Base-by-base conservation (phyloP, 2,888 invertebrate genomes). In the Cheilosia soror region DNA sequence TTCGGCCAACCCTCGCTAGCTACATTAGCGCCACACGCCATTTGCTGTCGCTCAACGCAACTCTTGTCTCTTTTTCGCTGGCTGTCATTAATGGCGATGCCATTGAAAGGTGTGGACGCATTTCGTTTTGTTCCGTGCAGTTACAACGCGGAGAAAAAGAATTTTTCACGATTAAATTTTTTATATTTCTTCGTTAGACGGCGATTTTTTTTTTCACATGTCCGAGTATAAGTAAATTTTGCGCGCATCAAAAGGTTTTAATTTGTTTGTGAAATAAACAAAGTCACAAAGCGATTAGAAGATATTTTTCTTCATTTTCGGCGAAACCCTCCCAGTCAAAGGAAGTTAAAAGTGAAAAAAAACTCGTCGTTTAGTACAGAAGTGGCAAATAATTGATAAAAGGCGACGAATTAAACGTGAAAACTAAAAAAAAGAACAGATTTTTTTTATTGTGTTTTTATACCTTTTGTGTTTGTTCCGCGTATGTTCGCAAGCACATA, bases 21-120 rank as follows among this genome's bases (percentile, higher is more conserved):
- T 20, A 20, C 20, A 20, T 20, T 20, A 47, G 44, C 15, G 15
- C 44, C 15, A 47, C 7, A 37, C 37, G 49, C 63, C 57, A 15
- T 65, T 7, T 71, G 55, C 63, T n/a, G 47, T 44, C 47, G 47
- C 47, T 47, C 47, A 47, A 20, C 29, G 11, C 37, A 66, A 51
- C 62, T 51, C 55, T 88, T 87, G 71, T 79, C 78, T 65, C 71
- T 79, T 80, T 87, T 88, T 85, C 76, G 87, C 84, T 85, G 77
- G 87, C 84, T 89, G 89, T 89, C 88, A 90, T 89, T 89, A 88
- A 89, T 89, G 89, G 89, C 88, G 89, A 82, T 89, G 89, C 88
- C 88, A 88, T 89, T 87, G 88, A 84, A 89, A 89, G 89, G 89
- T 89, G 89, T 89, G 89, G 88, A 89, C 89, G 89, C 89, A 87